Base-by-base conservation (phyloP, 2,113 vertebrate genomes). In the Zootoca vivipara region DNA sequence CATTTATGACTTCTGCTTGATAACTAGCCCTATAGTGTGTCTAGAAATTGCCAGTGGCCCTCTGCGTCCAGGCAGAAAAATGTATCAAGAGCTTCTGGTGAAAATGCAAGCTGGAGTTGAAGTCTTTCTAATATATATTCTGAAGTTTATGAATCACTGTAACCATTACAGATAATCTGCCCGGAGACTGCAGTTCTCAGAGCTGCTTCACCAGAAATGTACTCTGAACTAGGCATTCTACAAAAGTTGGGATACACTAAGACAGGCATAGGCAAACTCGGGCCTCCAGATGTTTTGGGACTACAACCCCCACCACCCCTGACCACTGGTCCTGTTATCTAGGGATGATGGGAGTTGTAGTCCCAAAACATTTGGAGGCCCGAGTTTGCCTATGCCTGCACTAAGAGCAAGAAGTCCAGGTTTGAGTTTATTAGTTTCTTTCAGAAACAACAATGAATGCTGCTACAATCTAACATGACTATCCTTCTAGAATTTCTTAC, bases 21-120 rank as follows among this genome's bases (percentile, higher is more conserved):
- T 35, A 0, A 0, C 0, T 56, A 24, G 80, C 35, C 58, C 73
- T 82, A 67, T 24, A 65, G 2, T 0, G 38, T 80, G 89, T 87
- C 3, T 3, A 77, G 77, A 87, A 3, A 1, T 46, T 58, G 28
- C 33, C n/a, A 80, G 64, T 69, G 38, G 82, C 74, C 28, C 30
- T 73, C 40, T 38, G 38, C 80, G 62, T 89, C 56, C 74, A 74
- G 78, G 87, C 90, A 81, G 75, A 87, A 69, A 90, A 88, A 85
- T 87, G 81, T 90, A 88, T 93, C 93, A 92, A 65, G 91, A 91
- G 88, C 52, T 93, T 93, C 74, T 90, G 87, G 65, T 92, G 90
- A 91, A 89, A 87, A 89, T 88, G 33, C 33, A 5, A 87, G 81
- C 82, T 90, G 85, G 87, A 91, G 88, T 30, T 90, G 73, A 90